phyloP scores from a whole-genome alignment of 1,140 invertebrate species.

The Hylyphantes graminicola region DNA sequence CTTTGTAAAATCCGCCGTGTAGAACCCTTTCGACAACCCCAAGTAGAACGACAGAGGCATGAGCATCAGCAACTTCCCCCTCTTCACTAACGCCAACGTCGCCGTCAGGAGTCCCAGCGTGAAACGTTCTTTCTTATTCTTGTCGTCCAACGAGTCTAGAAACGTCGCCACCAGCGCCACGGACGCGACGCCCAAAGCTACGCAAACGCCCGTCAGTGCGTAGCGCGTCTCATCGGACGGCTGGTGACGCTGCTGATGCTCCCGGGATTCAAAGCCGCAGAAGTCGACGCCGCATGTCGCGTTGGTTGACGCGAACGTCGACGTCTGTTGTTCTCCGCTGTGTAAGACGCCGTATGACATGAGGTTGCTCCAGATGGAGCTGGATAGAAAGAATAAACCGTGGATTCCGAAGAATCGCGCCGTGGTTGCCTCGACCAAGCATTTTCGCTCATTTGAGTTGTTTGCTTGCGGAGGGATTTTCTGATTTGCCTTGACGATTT shows the following conservation, averaged over 20 bases:
- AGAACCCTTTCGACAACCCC: conserved; percentile 96
- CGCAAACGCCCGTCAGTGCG: conserved; percentile 88
- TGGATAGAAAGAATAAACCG: conserved; percentile 42
- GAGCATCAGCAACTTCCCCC: conserved; percentile 86
- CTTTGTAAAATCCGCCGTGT: conserved; percentile 93
- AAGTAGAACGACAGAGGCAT: conserved; percentile 96
- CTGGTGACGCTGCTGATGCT: conserved; percentile 72
- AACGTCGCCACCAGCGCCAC: conserved; percentile 86
- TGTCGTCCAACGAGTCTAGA: conserved; percentile 76
- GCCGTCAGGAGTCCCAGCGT: conserved; percentile 78
- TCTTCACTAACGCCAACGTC: conserved; percentile 80
- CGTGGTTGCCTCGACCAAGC: conserved; percentile 42
- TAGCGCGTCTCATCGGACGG: conserved; percentile 83
- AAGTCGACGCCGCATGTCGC: conserved; percentile 23
- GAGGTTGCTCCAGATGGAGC: conserved; percentile 52
- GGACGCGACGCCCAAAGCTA: conserved; percentile 85
- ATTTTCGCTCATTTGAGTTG: too few relatives aligned
- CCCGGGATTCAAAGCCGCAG: conserved; percentile 2
- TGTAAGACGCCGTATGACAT: conserved; percentile 52
- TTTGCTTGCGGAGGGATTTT: background rate
- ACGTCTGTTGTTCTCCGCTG: background rate
- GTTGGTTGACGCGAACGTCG: too few relatives aligned
- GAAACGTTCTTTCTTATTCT: conserved; percentile 71
- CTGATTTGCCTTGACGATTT: background rate
- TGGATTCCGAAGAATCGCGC: conserved; percentile 60